A percentile compares a stretch with the other conserved stretches of the same genome.
phyloP scores from a whole-genome alignment of 2,888 invertebrate species.

The Peribatodes rhomboidaria region DNA sequence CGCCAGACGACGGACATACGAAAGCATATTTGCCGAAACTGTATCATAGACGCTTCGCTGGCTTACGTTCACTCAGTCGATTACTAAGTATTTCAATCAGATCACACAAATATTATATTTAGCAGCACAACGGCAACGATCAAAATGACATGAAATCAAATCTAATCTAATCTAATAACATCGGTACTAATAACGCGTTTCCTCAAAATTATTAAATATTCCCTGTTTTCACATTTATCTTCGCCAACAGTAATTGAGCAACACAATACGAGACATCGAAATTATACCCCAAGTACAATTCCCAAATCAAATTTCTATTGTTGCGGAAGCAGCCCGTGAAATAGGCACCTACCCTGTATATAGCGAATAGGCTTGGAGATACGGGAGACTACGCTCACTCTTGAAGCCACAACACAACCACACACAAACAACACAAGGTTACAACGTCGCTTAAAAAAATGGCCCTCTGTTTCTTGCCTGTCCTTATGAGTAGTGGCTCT shows the following conservation, averaged over 20 bases:
- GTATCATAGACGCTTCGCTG: too few species aligned
- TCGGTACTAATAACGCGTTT: background rate
- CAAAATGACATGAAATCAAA: background rate
- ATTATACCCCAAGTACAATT: conserved; percentile 38
- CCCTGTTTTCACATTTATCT: conserved; percentile 30
- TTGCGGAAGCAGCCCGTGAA: conserved; percentile 31
- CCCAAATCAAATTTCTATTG: conserved; percentile 44
- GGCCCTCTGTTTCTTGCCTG: too few species aligned
- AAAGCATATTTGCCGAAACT: too few species aligned
- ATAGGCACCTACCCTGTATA: conserved; percentile 14
- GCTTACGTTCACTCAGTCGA: too few species aligned
- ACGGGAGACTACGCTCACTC: background rate
- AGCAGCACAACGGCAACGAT: background rate
- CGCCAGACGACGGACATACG: too few species aligned
- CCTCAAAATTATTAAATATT: conserved; percentile 1
- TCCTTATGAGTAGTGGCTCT: too few species aligned
- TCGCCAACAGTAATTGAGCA: conserved; percentile 30
- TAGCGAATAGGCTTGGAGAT: conserved; percentile 6
- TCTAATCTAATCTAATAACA: background rate
- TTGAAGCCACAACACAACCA: background rate
- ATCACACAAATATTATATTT: background rate
- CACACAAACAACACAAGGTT: background rate
- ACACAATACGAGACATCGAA: conserved; percentile 38
- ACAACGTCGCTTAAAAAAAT: too few species aligned
- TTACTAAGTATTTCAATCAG: background rate